Conservation (phyloP, 1,140 invertebrate species). For the Caerostris extrusa region DNA sequence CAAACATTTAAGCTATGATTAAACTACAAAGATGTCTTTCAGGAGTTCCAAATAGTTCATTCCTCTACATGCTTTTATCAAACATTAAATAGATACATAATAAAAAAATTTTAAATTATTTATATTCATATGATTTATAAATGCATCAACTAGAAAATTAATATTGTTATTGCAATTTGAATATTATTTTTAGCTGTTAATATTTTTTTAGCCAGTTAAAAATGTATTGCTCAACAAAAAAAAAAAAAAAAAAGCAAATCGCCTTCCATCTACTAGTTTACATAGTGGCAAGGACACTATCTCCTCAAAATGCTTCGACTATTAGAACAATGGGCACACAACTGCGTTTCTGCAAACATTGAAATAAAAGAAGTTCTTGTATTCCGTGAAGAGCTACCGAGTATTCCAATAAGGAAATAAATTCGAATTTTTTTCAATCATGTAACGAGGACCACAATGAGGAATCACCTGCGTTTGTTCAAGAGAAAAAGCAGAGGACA, state of each 20-base stretch:
- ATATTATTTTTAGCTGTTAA: too few relatives aligned
- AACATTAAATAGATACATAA: too few relatives aligned
- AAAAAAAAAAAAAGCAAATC: background rate
- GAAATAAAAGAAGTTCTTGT: background rate
- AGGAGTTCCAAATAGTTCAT: too few relatives aligned
- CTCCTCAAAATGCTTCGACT: background rate
- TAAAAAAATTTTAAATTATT: too few relatives aligned
- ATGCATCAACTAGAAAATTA: too few relatives aligned
- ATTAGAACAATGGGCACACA: background rate
- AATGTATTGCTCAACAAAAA: too few relatives aligned
- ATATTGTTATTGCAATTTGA: too few relatives aligned
- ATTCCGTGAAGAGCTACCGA: background rate
- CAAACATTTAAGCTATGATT: too few relatives aligned
- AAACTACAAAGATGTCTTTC: too few relatives aligned
- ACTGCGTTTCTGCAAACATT: slow-evolving; percentile 47
- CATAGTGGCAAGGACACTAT: background rate
- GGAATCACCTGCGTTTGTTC: slow-evolving; percentile 53
- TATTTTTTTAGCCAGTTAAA: too few relatives aligned
- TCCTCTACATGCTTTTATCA: too few relatives aligned
- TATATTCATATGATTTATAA: too few relatives aligned
- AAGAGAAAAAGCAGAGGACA: background rate
- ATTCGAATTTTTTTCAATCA: slow-evolving; percentile 31
- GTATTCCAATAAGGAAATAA: slow-evolving; percentile 53
- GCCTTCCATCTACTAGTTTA: background rate
- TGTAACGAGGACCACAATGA: slow-evolving; percentile 60